A percentile compares a stretch with the other conserved stretches of the same genome.
Conservation (phyloP, 1,140 invertebrate species). For the Aphaenogaster ashmeadi region DNA sequence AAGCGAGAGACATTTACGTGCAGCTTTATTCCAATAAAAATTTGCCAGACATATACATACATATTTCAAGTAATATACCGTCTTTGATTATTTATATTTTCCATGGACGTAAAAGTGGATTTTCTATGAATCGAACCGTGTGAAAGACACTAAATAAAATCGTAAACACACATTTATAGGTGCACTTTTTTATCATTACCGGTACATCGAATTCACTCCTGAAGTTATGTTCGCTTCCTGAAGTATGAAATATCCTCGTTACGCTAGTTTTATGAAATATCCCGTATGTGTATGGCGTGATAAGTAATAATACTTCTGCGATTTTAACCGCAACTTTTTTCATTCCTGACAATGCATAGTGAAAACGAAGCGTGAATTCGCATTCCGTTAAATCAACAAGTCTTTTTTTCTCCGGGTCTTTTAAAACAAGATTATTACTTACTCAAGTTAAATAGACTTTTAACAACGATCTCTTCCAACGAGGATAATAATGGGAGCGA, state of each 20-base stretch:
- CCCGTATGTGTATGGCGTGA: background rate
- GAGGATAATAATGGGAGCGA: constrained; percentile 46
- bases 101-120: too few species aligned
- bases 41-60: background rate
- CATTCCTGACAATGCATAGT: background rate
- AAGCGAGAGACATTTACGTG: background rate
- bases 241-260: too few species aligned
- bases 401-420: constrained; percentile 19
- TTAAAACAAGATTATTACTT: constrained; percentile 59
- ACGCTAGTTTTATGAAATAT: background rate
- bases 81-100: background rate
- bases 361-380: constrained; percentile 24
- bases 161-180: background rate
- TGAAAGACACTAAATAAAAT: background rate
- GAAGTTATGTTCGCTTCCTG: background rate
- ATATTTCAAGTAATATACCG: background rate
- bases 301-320: background rate
- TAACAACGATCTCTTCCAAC: constrained; percentile 49
- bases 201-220: background rate
- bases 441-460: constrained; percentile 60
- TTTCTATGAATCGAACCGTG: too few species aligned
- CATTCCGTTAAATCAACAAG: background rate
- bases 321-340: background rate
- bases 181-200: background rate
- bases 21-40: background rate